These are phyloP conservation scores for Coptodon rendalli DNA, from an alignment of 2,113 vertebrate genomes.

Conservation along the genomic window DNA sequence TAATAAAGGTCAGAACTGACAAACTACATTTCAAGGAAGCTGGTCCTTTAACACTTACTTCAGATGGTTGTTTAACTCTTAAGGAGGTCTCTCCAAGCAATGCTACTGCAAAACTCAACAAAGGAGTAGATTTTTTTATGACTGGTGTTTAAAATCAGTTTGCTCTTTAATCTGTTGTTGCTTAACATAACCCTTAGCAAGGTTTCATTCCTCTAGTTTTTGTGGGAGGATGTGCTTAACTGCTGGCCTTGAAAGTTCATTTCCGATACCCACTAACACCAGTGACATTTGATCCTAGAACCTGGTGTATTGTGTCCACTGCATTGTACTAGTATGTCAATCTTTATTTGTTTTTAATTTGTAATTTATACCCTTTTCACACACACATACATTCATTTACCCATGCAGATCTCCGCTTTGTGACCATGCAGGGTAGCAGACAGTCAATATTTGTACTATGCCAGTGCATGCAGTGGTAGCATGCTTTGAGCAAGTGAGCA, in stretches of 20 bases:
- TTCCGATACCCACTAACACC: neutral
- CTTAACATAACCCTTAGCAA: neutral
- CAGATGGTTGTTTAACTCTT: slow-evolving; percentile 36
- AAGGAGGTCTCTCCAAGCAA: neutral
- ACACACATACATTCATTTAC: neutral
- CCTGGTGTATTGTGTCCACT: neutral
- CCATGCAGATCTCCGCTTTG: neutral
- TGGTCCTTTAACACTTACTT: slow-evolving; percentile 30
- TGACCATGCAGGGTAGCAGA: slow-evolving; percentile 16
- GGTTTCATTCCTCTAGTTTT: neutral
- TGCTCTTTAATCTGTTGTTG: neutral
- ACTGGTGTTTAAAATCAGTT: neutral
- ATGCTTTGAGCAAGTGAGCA: slow-evolving; percentile 25
- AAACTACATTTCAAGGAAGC: neutral
- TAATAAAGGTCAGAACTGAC: neutral
- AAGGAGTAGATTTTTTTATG: neutral
- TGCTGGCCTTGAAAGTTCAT: neutral
- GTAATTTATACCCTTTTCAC: neutral
- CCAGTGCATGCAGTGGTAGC: slow-evolving; percentile 4
- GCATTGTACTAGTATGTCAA: neutral
- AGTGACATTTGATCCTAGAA: neutral
- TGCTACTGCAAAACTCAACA: neutral
- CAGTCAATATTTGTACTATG: slow-evolving; percentile 53
- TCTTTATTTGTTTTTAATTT: neutral
- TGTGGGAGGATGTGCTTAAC: neutral